Evolutionary conservation across 2,797 vertebrate species (phyloP).

Genomic region (Euthynnus affinis): DNA sequence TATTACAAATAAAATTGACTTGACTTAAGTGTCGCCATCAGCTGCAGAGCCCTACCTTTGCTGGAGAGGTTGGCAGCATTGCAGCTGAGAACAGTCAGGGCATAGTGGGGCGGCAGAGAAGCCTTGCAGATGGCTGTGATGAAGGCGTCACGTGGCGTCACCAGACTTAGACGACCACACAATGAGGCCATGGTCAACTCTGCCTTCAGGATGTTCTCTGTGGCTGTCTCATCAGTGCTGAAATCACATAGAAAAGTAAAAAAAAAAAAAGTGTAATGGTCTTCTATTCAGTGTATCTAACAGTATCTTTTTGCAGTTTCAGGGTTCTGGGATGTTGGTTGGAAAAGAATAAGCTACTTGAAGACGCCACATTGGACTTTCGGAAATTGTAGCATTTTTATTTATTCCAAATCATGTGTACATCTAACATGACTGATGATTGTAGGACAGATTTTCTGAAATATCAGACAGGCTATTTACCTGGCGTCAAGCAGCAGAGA

Average conservation of each 20-base stretch:
- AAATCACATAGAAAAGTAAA: slow-evolving; percentile 24
- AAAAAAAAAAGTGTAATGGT: background rate
- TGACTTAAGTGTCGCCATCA: background rate
- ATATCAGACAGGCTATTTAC: slow-evolving; percentile 75
- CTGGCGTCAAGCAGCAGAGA: slow-evolving; percentile 97
- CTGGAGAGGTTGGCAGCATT: slow-evolving; percentile 88
- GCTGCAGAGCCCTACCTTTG: slow-evolving; percentile 86
- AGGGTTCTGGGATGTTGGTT: too few relatives aligned
- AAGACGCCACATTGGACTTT: too few relatives aligned
- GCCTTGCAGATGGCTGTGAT: slow-evolving; percentile 99
- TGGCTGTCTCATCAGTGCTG: slow-evolving; percentile 98
- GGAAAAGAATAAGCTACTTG: too few relatives aligned
- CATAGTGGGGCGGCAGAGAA: slow-evolving; percentile 96
- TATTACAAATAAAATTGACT: too few relatives aligned
- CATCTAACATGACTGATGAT: background rate
- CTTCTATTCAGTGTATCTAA: background rate
- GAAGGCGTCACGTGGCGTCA: slow-evolving; percentile 98
- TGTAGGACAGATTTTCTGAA: background rate
- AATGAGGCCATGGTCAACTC: slow-evolving; percentile 97
- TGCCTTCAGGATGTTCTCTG: slow-evolving; percentile 98
- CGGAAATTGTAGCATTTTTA: too few relatives aligned
- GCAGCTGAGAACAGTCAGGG: slow-evolving; percentile 94
- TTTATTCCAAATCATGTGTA: background rate
- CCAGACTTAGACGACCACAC: slow-evolving; percentile 94
- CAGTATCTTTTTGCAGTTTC: too few relatives aligned